Conservation (phyloP, 2,797 vertebrate genomes). For the Decapterus maruadsi region DNA sequence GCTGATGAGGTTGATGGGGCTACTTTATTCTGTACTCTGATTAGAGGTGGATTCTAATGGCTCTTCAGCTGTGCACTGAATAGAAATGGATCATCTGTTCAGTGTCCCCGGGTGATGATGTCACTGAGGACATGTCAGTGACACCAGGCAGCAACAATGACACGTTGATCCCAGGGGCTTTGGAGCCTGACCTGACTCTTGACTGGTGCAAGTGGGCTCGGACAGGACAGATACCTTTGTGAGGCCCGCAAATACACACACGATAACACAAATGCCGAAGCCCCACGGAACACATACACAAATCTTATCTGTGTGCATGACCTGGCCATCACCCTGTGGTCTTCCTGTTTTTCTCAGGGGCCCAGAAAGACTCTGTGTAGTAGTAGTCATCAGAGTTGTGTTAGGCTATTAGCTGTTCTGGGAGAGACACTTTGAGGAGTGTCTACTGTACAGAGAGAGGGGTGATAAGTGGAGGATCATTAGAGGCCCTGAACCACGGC, state of each 20-base stretch:
- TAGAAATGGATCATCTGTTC: constrained; percentile 44
- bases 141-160: constrained; percentile 74
- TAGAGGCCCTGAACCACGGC: constrained; percentile 61
- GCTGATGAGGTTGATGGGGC: constrained; percentile 59
- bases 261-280: constrained; percentile 32
- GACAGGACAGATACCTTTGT: constrained; percentile 71
- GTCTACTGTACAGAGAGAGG: constrained; percentile 53
- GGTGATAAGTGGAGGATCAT: constrained; percentile 78
- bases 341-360: constrained; percentile 76
- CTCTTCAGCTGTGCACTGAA: constrained; percentile 46
- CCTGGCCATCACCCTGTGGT: constrained; percentile 66
- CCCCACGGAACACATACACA: constrained; percentile 47
- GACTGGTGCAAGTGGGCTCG: constrained; percentile 81
- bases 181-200: constrained; percentile 77
- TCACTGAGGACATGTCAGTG: constrained; percentile 78
- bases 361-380: constrained; percentile 52
- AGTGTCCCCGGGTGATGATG: constrained; percentile 69
- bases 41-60: constrained; percentile 55
- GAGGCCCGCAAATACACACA: constrained; percentile 38
- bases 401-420: constrained; percentile 50
- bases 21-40: constrained; percentile 54
- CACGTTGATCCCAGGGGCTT: constrained; percentile 78
- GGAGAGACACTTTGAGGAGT: constrained; percentile 61
- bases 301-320: constrained; percentile 76
- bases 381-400: constrained; percentile 27